Evolutionary conservation across 2,797 vertebrate genomes (phyloP).

Genomic region (Melanotaenia pygmaea): DNA sequence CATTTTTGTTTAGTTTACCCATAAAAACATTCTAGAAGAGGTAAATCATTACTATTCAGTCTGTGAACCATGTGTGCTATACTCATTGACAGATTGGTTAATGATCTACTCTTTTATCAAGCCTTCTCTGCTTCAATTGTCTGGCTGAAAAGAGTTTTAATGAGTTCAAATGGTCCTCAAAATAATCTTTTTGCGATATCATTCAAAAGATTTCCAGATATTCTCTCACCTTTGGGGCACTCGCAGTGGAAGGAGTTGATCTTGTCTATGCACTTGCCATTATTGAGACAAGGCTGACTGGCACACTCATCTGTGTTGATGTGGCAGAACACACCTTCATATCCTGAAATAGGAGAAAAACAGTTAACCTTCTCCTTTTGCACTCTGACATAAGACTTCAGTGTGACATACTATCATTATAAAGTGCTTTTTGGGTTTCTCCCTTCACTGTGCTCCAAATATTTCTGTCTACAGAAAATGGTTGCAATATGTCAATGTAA

Average conservation of each 20-base stretch:
- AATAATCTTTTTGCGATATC: neutral
- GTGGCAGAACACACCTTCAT: conserved; percentile 93
- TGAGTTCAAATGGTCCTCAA: neutral
- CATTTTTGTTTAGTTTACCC: conserved; percentile 18
- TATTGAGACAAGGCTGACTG: conserved; percentile 95
- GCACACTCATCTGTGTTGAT: conserved; percentile 91
- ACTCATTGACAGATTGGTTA: conserved; percentile 61
- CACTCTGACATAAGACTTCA: neutral
- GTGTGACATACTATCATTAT: neutral
- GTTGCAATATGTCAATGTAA: neutral
- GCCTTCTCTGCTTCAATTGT: conserved; percentile 27
- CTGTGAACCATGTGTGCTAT: conserved; percentile 19
- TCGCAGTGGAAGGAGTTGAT: conserved; percentile 97
- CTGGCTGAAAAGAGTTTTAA: conserved; percentile 13
- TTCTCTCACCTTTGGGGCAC: conserved; percentile 90
- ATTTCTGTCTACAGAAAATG: neutral
- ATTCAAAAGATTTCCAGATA: conserved; percentile 27
- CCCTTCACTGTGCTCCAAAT: neutral
- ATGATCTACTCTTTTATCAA: conserved; percentile 58
- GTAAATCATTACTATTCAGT: conserved; percentile 66
- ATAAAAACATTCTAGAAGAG: conserved; percentile 23
- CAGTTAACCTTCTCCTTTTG: conserved; percentile 3
- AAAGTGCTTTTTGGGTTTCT: neutral
- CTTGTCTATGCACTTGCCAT: conserved; percentile 94
- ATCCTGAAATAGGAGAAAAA: conserved; percentile 78